Evolutionary conservation across 2,888 invertebrate species (phyloP), one percentile per base, ranked within the genome.

Genomic region (Invenusta paracnida): DNA sequence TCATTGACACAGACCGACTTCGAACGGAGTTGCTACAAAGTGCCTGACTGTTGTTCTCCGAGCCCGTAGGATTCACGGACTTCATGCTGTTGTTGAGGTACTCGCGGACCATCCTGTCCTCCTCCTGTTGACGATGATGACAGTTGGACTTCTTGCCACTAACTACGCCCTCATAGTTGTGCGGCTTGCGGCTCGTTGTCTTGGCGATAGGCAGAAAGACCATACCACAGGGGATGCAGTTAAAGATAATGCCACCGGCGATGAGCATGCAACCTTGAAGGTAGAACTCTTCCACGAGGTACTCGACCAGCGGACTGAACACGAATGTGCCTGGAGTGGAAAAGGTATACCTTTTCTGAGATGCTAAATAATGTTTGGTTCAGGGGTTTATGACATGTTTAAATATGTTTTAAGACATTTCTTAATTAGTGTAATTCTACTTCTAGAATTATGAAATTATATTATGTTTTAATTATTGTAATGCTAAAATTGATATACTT

Each of bases 201-300:
- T 23, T 73, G 2, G 73, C 11, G 2, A 73, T 2, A 5, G 73
- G 73, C 2, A 73, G 73, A 25, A 73, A 73, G 25, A 73, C 73
- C 73, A 73, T 73, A 27, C 84, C 84, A 84, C 84, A 84, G 28
- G 84, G 67, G 29, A 84, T 66, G 67, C 84, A 84, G 29, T 84
- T 84, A 23, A 84, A 84, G 17, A 84, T 84, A 2, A 84, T 27
- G 0, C 84, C 84, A 27, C 84, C 67, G 1, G 67, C 84, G 85
- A 97, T 88, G 29, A 96, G 93, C 93, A 97, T 94, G 0, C 97
- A 94, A n/a, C 95, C 95, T 85, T 95, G 94, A 97, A 98, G 98
- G 30, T 95, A 94, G 89, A 94, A 96, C 84, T 92, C 92, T 0
- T 92, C 90, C 83, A 98, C 91, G 30, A 98, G 93, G 84, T 89